Base-by-base conservation (phyloP, 2,888 invertebrate genomes). In the Tinea trinotella region DNA sequence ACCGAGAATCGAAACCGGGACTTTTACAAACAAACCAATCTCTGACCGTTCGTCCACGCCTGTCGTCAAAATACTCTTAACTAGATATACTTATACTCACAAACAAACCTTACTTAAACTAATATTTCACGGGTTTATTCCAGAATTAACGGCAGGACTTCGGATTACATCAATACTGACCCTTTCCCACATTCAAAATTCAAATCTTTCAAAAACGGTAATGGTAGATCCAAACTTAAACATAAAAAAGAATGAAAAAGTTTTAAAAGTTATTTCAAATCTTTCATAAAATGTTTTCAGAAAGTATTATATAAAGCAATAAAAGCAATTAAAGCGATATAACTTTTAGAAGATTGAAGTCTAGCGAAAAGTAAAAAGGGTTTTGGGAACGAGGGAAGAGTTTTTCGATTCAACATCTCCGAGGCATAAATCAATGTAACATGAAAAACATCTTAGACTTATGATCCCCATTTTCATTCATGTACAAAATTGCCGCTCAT, bases 371-470 rank as follows among this genome's bases (percentile, higher is more conserved):
- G 64, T 64, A 67, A 71, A 70, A 69, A 72, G 67, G 70, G 68
- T n/a, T 50, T 71, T 68, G 62, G 59, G 62, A 63, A 56, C 58
- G 61, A 60, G 60, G 61, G 60, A 59, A 61, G 65, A 64, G 68
- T 64, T 65, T 62, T 64, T 61, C 63, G 65, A 66, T 70, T 68
- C 64, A 66, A 35, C 64, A 62, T 65, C 63, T 64, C 62, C 59
- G 58, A 59, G 60, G 67, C 70, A 75, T 76, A 76, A 76, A 79
- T 75, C 76, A 74, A 74, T 76, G 73, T 70, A 72, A 76, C 75
- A 73, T 65, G 71, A 69, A 70, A 74, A 76, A 71, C 72, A 71
- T 70, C 70, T 75, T 67, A 70, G 66, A 67, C 64, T 68, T 65
- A 66, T 65, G 62, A 35, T 20, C 52, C 34, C 35, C 30, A 52